These are phyloP conservation scores for Alaudala cheleensis DNA, from an alignment of 2,113 vertebrate genomes.

Conservation along the genomic window DNA sequence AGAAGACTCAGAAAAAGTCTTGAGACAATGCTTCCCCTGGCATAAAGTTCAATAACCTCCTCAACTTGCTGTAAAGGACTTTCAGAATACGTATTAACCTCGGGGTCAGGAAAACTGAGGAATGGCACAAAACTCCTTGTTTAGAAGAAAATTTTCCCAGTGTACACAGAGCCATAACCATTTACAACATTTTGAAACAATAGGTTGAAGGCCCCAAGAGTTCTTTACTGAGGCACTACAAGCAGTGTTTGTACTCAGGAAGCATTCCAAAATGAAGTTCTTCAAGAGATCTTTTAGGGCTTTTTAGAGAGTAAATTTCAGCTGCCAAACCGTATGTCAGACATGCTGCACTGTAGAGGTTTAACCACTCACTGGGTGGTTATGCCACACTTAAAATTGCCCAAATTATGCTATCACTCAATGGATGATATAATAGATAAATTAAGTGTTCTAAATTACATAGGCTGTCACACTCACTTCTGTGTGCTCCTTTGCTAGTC, in stretches of 20 bases:
- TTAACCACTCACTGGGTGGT: background rate
- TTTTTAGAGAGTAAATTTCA: background rate
- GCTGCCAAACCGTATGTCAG: background rate
- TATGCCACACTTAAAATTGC: background rate
- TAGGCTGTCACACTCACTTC: background rate
- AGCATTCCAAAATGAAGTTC: background rate
- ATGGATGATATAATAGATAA: slow-evolving; percentile 20
- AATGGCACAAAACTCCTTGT: background rate
- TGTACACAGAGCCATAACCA: background rate
- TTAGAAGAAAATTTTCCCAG: background rate
- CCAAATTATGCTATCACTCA: slow-evolving; percentile 35
- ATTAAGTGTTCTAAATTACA: slow-evolving; percentile 33
- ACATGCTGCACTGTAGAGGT: background rate
- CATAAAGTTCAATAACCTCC: background rate
- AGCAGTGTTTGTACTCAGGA: background rate
- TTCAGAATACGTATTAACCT: background rate
- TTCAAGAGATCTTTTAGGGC: background rate
- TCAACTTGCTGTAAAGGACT: background rate
- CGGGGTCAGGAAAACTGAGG: background rate
- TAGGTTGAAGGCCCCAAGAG: background rate
- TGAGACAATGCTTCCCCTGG: background rate
- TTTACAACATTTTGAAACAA: background rate
- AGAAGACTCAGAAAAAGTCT: background rate
- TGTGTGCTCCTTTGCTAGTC: background rate
- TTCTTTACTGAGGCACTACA: background rate